Conservation (phyloP, 2,888 invertebrate species). For the Ophion ventricosus region DNA sequence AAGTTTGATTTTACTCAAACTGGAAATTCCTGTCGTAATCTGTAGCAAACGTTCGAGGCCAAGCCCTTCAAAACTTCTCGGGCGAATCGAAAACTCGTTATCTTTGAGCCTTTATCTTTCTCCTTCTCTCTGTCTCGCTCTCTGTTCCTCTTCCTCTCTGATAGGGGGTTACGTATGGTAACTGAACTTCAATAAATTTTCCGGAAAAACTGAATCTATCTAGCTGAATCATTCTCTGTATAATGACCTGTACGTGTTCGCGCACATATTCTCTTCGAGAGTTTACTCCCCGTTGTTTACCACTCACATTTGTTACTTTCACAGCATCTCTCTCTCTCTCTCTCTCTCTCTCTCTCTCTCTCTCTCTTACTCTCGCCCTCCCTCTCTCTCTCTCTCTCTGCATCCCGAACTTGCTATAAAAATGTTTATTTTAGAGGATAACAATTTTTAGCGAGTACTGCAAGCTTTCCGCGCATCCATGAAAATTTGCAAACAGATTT, state of each 20-base stretch:
- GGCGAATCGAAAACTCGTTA: conserved; percentile 24
- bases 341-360: conserved; percentile 6
- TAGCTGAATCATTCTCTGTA: conserved; percentile 67
- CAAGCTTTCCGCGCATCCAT: conserved; percentile 5
- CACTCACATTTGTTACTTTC: conserved; percentile 19
- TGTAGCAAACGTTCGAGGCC: too few relatives aligned
- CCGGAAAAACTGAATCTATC: conserved; percentile 63
- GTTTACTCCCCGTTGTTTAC: conserved; percentile 35
- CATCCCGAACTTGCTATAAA: conserved; percentile 20
- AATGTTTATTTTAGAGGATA: conserved; percentile 39
- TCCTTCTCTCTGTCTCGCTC: conserved; percentile 9
- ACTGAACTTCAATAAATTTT: conserved; percentile 55
- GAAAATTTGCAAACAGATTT: conserved; percentile 40
- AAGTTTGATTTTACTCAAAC: too few relatives aligned
- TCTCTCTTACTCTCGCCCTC: conserved; percentile 8
- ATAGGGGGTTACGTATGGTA: conserved; percentile 2
- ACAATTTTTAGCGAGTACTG: conserved; percentile 15
- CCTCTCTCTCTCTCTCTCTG: not conserved
- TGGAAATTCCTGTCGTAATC: too few relatives aligned
- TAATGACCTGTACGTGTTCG: conserved; percentile 69
- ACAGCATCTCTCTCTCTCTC: conserved; percentile 1
- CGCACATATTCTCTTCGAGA: conserved; percentile 56
- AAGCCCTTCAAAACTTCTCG: not conserved
- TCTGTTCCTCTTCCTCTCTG: conserved; percentile 11
- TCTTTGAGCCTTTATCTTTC: conserved; percentile 6